phyloP scores from a whole-genome alignment of 1,140 invertebrate genomes.

The Rhizoglyphus robini region DNA sequence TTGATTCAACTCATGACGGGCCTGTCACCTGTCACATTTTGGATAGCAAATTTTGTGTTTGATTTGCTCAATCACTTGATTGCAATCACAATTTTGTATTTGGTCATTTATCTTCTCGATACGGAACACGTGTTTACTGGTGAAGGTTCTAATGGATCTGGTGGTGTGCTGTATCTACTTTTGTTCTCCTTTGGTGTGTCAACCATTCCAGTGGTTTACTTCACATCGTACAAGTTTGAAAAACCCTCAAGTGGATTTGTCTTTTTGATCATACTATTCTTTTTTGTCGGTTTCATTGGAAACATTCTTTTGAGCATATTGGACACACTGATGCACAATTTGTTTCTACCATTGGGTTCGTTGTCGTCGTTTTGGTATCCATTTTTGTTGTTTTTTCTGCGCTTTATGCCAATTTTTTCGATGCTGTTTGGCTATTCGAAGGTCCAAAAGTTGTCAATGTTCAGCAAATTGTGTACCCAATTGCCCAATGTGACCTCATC shows the following conservation, averaged over 20 bases:
- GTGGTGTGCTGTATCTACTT: conserved; percentile 17
- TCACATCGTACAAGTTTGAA: conserved; percentile 22
- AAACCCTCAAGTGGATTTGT: conserved; percentile 23
- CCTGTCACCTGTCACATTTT: conserved; percentile 19
- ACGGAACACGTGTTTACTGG: conserved; percentile 7
- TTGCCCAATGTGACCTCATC: neutral
- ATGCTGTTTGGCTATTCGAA: conserved; percentile 12
- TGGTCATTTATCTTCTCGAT: conserved; percentile 19
- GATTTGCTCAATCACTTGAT: conserved; percentile 20
- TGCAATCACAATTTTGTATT: conserved; percentile 18
- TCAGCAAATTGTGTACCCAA: neutral
- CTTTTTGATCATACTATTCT: neutral
- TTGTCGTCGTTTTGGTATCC: too few species aligned
- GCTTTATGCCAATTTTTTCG: conserved; percentile 9
- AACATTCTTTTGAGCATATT: neutral
- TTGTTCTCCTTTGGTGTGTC: conserved; percentile 24
- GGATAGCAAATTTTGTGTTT: conserved; percentile 24
- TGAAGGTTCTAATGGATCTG: too few species aligned
- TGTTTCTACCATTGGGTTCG: too few species aligned
- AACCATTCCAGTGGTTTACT: conserved; percentile 27
- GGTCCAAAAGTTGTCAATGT: neutral
- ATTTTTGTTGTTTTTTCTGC: neutral
- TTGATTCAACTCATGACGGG: conserved; percentile 27
- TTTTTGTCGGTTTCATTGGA: neutral
- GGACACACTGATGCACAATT: neutral